Percentiles rank a stretch among this genome's conserved stretches.
Evolutionary conservation across 2,113 vertebrate genomes (phyloP).

Genomic region (Bolborhynchus lineola): DNA sequence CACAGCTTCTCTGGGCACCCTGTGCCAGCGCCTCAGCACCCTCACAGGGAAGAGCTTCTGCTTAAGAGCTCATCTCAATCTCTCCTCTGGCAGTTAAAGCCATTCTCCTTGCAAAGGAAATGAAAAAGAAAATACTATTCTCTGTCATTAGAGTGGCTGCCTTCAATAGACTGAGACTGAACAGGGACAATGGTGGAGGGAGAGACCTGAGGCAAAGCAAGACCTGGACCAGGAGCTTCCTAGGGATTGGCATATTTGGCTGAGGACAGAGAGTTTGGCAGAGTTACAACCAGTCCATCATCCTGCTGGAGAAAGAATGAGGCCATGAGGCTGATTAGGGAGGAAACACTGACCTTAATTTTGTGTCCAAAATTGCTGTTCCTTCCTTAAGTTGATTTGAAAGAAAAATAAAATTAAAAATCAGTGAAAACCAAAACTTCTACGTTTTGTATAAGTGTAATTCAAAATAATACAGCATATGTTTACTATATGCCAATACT

Average conservation of each 20-base stretch:
- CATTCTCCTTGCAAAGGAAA: neutral
- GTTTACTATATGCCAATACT: neutral
- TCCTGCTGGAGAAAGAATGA: neutral
- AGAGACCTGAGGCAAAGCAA: neutral
- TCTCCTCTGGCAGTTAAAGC: neutral
- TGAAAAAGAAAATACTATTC: neutral
- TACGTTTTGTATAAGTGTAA: neutral
- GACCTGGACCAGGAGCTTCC: neutral
- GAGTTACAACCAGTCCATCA: neutral
- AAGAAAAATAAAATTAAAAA: neutral
- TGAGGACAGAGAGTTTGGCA: neutral
- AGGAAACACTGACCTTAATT: neutral
- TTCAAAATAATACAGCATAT: neutral
- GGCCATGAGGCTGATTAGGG: neutral
- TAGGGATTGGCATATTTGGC: slow-evolving; percentile 9
- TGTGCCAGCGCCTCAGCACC: neutral
- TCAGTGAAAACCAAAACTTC: neutral
- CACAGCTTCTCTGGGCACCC: neutral
- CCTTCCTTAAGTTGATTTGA: neutral
- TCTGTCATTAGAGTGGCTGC: neutral
- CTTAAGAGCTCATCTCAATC: neutral
- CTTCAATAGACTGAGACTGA: neutral
- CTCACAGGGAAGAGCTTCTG: neutral
- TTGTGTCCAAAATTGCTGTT: neutral
- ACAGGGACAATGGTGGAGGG: neutral